Conservation (phyloP, 2,888 invertebrate genomes). For the Drosophila bunnanda region DNA sequence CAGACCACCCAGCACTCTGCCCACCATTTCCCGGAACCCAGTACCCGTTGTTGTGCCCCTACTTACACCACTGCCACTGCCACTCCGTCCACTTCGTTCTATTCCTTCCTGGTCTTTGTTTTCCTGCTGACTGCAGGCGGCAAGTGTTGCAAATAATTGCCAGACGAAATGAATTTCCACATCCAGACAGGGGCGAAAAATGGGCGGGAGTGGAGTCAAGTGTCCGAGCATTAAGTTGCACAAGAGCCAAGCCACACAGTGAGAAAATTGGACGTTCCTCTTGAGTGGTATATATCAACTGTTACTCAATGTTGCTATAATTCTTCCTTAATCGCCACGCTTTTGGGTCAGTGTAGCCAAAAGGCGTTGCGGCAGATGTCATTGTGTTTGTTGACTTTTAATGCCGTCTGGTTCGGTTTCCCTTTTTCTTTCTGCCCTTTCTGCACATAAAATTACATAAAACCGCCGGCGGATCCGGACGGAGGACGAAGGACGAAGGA, state of each 20-base stretch:
- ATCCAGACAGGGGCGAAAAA: conserved; percentile 32
- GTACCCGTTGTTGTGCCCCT: no score
- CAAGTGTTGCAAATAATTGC: conserved; percentile 54
- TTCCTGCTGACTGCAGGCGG: conserved; percentile 24
- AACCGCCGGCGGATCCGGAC: conserved; percentile 50
- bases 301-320: no score
- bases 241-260: conserved; percentile 21
- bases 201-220: conserved; percentile 26
- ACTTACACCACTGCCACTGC: background rate
- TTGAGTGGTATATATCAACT: no score
- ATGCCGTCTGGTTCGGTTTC: conserved; percentile 39
- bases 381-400: conserved; percentile 42
- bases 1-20: background rate
- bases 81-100: conserved; percentile 12
- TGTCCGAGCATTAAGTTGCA: conserved; percentile 46
- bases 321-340: background rate
- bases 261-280: background rate
- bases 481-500: background rate
- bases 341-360: conserved; percentile 12
- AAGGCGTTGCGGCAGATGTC: conserved; percentile 44
- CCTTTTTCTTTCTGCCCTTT: conserved; percentile 39
- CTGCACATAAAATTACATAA: conserved; percentile 49
- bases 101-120: conserved; percentile 42
- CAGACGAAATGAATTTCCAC: conserved; percentile 50
- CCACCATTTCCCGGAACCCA: no score